These are phyloP conservation scores for Dione vanillae DNA, from an alignment of 2,888 invertebrate species.

Conservation along the genomic window DNA sequence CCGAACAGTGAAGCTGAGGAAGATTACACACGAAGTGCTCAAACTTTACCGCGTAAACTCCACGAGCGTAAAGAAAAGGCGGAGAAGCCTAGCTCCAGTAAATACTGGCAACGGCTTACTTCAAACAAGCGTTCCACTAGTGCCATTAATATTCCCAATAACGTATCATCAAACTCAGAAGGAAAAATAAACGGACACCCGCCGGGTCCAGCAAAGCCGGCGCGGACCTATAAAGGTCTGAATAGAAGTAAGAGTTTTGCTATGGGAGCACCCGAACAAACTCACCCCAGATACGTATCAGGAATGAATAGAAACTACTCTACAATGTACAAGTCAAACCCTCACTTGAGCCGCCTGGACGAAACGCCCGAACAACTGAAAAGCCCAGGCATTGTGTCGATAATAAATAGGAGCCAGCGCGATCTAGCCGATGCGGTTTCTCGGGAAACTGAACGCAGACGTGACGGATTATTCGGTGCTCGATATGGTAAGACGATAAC, in stretches of 20 bases:
- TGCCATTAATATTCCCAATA: constrained; percentile 87
- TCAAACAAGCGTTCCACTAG: constrained; percentile 84
- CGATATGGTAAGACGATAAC: constrained; percentile 84
- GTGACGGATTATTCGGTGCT: constrained; percentile 82
- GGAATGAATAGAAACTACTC: constrained; percentile 80
- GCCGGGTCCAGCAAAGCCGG: constrained; percentile 90
- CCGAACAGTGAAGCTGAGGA: constrained; percentile 81
- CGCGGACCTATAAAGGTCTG: constrained; percentile 90
- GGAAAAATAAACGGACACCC: constrained; percentile 76
- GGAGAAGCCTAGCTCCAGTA: constrained; percentile 75
- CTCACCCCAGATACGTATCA: constrained; percentile 77
- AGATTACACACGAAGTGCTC: constrained; percentile 86
- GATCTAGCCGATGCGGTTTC: constrained; percentile 88
- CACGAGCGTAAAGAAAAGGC: constrained; percentile 79
- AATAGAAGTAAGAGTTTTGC: constrained; percentile 94
- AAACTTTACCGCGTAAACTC: constrained; percentile 90
- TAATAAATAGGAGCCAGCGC: constrained; percentile 92
- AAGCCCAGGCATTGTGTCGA: constrained; percentile 94
- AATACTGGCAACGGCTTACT: constrained; percentile 79
- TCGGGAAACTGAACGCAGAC: constrained; percentile 79
- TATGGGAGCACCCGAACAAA: constrained; percentile 87
- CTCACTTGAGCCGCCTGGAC: constrained; percentile 88
- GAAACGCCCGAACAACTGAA: constrained; percentile 90
- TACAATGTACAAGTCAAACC: constrained; percentile 90
- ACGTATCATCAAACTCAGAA: constrained; percentile 66